Evolutionary conservation across 2,113 vertebrate genomes (phyloP).

Genomic region (Hippocampus comes): DNA sequence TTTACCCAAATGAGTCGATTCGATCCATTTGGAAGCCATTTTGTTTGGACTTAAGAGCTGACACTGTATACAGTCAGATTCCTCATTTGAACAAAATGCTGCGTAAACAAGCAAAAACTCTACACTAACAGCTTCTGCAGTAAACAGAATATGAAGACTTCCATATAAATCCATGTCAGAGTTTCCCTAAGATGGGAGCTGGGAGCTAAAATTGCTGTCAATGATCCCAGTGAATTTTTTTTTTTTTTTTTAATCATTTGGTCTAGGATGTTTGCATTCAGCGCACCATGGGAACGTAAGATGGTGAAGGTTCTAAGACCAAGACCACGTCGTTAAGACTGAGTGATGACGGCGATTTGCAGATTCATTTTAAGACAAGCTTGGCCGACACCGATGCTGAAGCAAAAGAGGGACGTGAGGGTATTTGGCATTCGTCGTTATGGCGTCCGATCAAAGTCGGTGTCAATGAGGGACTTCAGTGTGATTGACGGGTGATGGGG

Average conservation of each 20-base stretch:
- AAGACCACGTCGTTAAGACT: slow-evolving; percentile 47
- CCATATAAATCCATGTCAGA: background rate
- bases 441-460: slow-evolving; percentile 60
- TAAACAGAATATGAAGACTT: background rate
- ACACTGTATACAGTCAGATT: too few species aligned
- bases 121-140: background rate
- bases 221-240: background rate
- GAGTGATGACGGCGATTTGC: slow-evolving; percentile 27
- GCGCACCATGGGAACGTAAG: slow-evolving; percentile 38
- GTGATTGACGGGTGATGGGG: slow-evolving; percentile 10
- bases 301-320: slow-evolving; percentile 44
- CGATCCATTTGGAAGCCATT: too few species aligned
- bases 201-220: background rate
- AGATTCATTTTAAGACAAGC: slow-evolving; percentile 49
- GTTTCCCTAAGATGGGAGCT: background rate
- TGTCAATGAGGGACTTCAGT: slow-evolving; percentile 46
- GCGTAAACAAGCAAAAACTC: too few species aligned
- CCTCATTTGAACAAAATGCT: too few species aligned
- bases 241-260: slow-evolving; percentile 9
- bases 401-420: slow-evolving; percentile 49
- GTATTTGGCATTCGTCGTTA: slow-evolving; percentile 76
- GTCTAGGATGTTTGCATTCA: slow-evolving; percentile 11
- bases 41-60: background rate
- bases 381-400: slow-evolving; percentile 32
- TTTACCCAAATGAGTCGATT: too few species aligned